Evolutionary conservation across 2,113 vertebrate species (phyloP), one percentile per base, ranked within the genome.

Genomic region (Elephantulus edwardii): DNA sequence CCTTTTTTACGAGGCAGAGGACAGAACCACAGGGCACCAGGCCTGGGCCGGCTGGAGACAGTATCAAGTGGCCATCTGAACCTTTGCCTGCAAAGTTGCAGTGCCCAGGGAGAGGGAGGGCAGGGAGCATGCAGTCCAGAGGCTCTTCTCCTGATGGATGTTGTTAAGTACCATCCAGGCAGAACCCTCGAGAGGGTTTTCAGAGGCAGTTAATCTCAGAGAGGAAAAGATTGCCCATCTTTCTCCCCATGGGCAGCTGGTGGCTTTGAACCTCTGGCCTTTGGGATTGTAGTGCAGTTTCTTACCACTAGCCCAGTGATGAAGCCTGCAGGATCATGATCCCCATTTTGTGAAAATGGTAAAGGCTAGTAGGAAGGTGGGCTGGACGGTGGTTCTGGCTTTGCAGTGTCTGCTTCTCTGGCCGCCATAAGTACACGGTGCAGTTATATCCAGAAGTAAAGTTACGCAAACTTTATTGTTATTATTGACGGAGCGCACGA

Each of bases 1-100:
- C 66, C 24, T 88, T 88, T n/a, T 93, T 96, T 88, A 96, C 90
- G 83, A 91, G 95, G 66, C 88, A 68, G 72, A 48, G n/a, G 82
- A 48, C 46, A 33, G 89, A 95, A 75, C 88, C 93, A 92, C 91
- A 70, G 26, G 80, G 78, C 56, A 50, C 52, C 40, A 35, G 16
- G 78, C 68, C 71, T 33, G 14, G 22, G 16, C 24, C 40, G 3
- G 52, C 10, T 40, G 42, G n/a, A 30, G 46, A 0, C 24, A 28
- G 56, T 58, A 8, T 87, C n/a, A 17, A 0, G 38, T 46, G 54
- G 75, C n/a, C n/a, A n/a, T n/a, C n/a, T n/a, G n/a, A n/a, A n/a
- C n/a, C n/a, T n/a, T n/a, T n/a, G n/a, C n/a, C n/a, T n/a, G n/a
- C n/a, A n/a, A n/a, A n/a, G n/a, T n/a, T n/a, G n/a, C n/a, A n/a